Base-by-base conservation (phyloP, 53 echinoderm and acorn worm species). In the Apostichopus leukothele region DNA sequence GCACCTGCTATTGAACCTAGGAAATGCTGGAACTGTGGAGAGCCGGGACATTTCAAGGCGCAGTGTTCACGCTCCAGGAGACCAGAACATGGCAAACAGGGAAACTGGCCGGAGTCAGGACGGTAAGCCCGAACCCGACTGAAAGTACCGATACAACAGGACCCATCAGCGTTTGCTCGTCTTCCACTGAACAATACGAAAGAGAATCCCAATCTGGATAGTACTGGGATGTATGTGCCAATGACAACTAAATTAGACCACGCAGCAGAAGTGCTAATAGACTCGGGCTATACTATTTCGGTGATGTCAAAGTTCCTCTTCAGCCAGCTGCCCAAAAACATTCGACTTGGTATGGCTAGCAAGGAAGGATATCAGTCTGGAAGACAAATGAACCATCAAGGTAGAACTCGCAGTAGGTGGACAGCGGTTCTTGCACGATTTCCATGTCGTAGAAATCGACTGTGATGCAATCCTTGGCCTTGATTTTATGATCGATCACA, bases 381-480 rank as follows among this genome's bases (percentile, higher is more conserved):
- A 76, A 22, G 26, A 25, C 76, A 76, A 25, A 22, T 14, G 76
- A n/a, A 76, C 76, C 13, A 22, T 76, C 21, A n/a, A 25, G 10
- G 18, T 25, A 11, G 23, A 18, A n/a, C 19, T 76, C 13, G 23
- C 19, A 14, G 21, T 76, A 10, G 76, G 21, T 22, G 76, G 76
- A 10, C 13, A 22, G 23, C 13, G 16, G 23, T 76, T 76, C 21
- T 11, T 18, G 11, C 26, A 76, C 26, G 76, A 76, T 10, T 18
- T 76, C 76, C 26, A 76, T 22, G 76, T 76, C 11, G 76, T 22
- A 11, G 76, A 76, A 22, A 76, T 76, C 19, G 76, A 11, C 18
- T n/a, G 20, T 22, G 19, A 76, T 22, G 76, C 76, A 14, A 76
- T 76, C 19, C 76, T 76, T 14, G 76, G 76, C 13, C 23, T 76